Evolutionary conservation across 2,797 vertebrate species (phyloP).

Genomic region (Ctenosaura bakeri): DNA sequence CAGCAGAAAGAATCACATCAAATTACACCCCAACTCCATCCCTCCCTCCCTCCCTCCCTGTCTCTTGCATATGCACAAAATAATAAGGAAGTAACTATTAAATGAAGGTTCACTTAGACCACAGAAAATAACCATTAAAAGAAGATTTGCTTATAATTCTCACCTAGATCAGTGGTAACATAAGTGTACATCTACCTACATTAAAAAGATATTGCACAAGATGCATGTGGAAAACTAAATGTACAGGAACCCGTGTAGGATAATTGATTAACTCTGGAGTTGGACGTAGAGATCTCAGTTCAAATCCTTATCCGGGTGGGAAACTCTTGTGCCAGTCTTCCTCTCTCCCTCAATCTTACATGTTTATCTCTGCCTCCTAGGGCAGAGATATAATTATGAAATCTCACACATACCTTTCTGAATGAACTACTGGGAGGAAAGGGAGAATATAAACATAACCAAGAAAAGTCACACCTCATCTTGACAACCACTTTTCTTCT

Average conservation of each 20-base stretch:
- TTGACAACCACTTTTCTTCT: background rate
- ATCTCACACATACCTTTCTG: background rate
- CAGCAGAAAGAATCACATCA: slow-evolving; percentile 22
- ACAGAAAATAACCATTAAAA: background rate
- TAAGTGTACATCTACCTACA: background rate
- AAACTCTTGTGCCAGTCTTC: too few species aligned
- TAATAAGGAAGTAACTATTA: background rate
- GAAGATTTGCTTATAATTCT: background rate
- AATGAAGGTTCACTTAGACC: background rate
- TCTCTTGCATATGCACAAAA: background rate
- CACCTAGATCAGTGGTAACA: background rate
- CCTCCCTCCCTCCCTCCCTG: background rate
- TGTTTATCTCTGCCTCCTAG: background rate
- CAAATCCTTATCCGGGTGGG: background rate
- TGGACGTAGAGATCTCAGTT: background rate
- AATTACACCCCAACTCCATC: background rate
- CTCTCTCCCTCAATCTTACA: background rate
- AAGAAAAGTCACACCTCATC: background rate
- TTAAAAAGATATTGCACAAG: background rate
- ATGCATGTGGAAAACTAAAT: background rate
- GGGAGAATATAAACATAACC: background rate
- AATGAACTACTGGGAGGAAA: background rate
- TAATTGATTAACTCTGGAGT: background rate
- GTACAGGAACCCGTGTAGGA: background rate
- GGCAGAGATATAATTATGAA: background rate